Conservation (phyloP, 35 echinoderm and acorn worm species). For the Hemicentrotus pulcherrimus region DNA sequence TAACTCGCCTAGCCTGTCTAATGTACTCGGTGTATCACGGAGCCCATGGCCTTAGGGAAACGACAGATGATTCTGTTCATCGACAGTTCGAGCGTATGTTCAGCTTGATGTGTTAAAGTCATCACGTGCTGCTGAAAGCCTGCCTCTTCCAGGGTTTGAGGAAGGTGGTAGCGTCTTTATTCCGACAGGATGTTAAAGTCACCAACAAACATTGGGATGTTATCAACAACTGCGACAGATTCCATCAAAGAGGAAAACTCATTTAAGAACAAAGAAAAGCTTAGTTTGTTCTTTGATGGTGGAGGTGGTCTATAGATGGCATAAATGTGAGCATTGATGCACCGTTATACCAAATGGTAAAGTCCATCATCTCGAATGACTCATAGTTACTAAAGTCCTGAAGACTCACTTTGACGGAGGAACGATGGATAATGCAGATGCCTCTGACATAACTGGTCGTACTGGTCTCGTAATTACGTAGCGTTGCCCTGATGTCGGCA, state of each 20-base stretch:
- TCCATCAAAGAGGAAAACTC: neutral
- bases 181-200: neutral
- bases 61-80: neutral
- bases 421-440: too few relatives aligned
- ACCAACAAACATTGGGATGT: neutral
- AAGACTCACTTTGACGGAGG: too few relatives aligned
- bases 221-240: neutral
- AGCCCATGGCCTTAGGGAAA: conserved; percentile 32
- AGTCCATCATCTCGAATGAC: too few relatives aligned
- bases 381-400: too few relatives aligned
- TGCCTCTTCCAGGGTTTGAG: neutral
- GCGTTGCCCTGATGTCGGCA: too few relatives aligned
- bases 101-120: too few relatives aligned
- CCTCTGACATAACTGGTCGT: too few relatives aligned
- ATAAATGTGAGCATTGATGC: too few relatives aligned
- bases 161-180: neutral
- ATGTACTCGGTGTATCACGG: conserved; percentile 36
- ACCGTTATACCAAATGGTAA: too few relatives aligned
- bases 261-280: neutral
- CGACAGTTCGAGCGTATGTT: too few relatives aligned
- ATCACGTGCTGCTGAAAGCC: conserved; percentile 39
- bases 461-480: too few relatives aligned
- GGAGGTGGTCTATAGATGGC: conserved; percentile 6
- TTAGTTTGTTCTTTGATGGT: neutral
- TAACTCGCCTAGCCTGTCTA: conserved; percentile 21